Evolutionary conservation across 2,113 vertebrate genomes (phyloP).

Genomic region (Arenaria interpres): DNA sequence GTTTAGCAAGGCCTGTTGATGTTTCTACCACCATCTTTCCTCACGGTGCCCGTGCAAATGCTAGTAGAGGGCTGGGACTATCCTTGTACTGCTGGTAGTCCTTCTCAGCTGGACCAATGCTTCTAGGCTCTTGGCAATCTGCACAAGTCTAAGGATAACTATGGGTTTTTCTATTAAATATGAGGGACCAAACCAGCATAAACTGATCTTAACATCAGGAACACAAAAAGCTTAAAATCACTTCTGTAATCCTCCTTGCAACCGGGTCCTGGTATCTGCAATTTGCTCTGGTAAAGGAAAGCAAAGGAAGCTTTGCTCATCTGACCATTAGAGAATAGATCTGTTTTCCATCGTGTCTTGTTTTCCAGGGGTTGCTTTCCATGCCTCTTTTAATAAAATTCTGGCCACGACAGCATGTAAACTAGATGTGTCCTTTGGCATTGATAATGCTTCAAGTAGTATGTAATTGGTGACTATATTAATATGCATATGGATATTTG

Average conservation of each 20-base stretch:
- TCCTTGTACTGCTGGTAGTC: background rate
- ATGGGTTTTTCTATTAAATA: background rate
- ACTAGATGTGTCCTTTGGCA: background rate
- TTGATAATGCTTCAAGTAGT: background rate
- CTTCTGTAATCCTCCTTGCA: background rate
- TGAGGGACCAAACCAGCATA: background rate
- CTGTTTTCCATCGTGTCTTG: fast-evolving
- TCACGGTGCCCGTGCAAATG: fast-evolving
- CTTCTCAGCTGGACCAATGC: background rate
- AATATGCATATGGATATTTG: background rate
- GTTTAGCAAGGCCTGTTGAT: background rate
- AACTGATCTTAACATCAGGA: background rate
- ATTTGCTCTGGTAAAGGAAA: background rate
- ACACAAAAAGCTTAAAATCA: background rate
- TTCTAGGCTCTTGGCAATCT: background rate
- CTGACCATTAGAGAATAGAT: background rate
- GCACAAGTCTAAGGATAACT: background rate
- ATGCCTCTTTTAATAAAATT: background rate
- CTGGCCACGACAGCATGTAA: background rate
- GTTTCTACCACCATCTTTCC: background rate
- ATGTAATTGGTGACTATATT: background rate
- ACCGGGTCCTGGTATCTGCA: background rate
- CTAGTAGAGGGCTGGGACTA: too few relatives aligned
- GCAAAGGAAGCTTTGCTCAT: background rate
- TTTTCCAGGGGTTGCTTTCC: background rate